phyloP scores from a whole-genome alignment of 2,113 vertebrate genomes.

The Gambusia holbrooki region DNA sequence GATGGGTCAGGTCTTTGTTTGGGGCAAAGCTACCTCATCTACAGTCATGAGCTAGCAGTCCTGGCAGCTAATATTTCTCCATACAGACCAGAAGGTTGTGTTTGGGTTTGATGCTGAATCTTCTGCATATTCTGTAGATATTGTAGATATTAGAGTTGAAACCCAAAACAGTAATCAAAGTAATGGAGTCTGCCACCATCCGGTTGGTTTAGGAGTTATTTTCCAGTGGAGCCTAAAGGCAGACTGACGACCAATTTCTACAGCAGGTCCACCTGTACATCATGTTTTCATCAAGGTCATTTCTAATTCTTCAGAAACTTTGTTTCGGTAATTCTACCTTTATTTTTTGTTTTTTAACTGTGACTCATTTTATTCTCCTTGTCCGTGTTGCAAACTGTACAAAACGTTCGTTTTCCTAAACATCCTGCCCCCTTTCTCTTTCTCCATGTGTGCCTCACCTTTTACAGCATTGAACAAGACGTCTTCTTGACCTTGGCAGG shows the following conservation, averaged over 20 bases:
- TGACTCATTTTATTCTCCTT: background rate
- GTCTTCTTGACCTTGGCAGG: constrained; percentile 84
- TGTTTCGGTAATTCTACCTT: background rate
- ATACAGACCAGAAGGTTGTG: background rate
- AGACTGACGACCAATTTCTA: background rate
- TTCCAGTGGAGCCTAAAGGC: background rate
- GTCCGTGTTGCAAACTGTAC: too few species aligned
- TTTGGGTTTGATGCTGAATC: background rate
- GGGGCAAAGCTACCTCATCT: too few species aligned
- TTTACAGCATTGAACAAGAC: constrained; percentile 83
- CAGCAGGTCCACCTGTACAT: background rate
- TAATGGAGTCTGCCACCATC: background rate
- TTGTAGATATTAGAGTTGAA: background rate
- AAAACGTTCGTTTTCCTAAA: too few species aligned
- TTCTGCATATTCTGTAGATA: background rate
- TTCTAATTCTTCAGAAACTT: too few species aligned
- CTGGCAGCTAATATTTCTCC: background rate
- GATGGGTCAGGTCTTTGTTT: too few species aligned
- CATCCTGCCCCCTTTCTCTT: background rate
- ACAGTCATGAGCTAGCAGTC: background rate
- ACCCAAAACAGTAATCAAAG: background rate
- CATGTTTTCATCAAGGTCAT: background rate
- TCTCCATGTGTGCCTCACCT: constrained; percentile 47
- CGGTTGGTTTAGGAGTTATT: too few species aligned
- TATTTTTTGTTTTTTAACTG: background rate